These are phyloP conservation scores for Xiphophorus hellerii DNA, from an alignment of 2,113 vertebrate genomes.

Conservation along the genomic window DNA sequence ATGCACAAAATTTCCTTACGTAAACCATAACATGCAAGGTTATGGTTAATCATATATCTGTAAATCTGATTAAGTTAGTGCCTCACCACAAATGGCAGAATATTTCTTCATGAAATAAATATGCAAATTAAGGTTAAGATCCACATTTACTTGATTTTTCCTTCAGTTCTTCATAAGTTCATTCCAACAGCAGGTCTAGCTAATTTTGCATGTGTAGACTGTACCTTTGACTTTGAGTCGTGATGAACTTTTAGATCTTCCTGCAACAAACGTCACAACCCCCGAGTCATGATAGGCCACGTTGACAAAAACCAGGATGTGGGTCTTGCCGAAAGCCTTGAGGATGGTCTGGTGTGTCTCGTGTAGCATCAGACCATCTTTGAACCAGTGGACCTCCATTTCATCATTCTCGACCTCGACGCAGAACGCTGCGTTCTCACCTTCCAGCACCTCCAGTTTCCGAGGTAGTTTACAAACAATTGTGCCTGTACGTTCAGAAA, in stretches of 20 bases:
- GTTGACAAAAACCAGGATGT: conserved; percentile 91
- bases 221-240: conserved; percentile 94
- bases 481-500: conserved; percentile 55
- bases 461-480: conserved; percentile 86
- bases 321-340: conserved; percentile 91
- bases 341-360: conserved; percentile 84
- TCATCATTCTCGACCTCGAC: conserved; percentile 86
- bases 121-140: not conserved
- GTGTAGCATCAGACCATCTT: conserved; percentile 83
- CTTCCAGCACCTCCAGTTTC: conserved; percentile 91
- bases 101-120: not conserved
- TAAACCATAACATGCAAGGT: too few relatives aligned
- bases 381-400: conserved; percentile 87
- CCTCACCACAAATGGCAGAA: too few relatives aligned
- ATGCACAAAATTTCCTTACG: too few relatives aligned
- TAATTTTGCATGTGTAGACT: not conserved
- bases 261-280: conserved; percentile 85
- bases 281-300: conserved; percentile 88
- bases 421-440: conserved; percentile 92
- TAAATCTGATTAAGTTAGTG: too few relatives aligned
- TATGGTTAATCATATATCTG: too few relatives aligned
- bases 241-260: conserved; percentile 87
- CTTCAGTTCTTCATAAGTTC: not conserved
- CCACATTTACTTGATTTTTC: not conserved
- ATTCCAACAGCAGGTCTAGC: not conserved